Percentiles rank a stretch among this genome's conserved stretches.
These are phyloP conservation scores for Psilopogon haemacephalus DNA, from an alignment of 2,113 vertebrate species.

Conservation along the genomic window DNA sequence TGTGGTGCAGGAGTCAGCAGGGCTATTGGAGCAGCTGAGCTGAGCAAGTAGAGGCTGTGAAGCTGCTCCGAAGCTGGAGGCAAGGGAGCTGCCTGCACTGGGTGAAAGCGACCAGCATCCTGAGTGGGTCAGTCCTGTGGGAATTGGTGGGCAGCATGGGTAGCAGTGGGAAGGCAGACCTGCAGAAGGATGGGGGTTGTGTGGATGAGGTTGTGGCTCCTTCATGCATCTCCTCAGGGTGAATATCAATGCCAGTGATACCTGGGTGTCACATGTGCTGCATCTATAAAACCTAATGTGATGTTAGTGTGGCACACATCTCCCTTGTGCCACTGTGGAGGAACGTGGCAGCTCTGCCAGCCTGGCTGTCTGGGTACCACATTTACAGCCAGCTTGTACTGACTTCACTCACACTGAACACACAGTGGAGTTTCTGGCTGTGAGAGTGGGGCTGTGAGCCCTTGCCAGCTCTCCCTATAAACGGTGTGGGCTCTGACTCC, in stretches of 20 bases:
- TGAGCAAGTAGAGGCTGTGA: rapidly evolving
- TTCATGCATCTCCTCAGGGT: rapidly evolving
- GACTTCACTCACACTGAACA: background rate
- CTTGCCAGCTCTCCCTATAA: background rate
- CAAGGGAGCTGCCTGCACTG: background rate
- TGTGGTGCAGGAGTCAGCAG: rapidly evolving
- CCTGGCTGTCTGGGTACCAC: background rate
- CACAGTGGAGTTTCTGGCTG: background rate
- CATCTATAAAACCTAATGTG: background rate
- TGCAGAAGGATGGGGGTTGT: background rate
- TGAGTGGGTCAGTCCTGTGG: background rate
- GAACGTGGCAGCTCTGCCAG: background rate
- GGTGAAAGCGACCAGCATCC: rapidly evolving
- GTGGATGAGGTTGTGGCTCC: rapidly evolving
- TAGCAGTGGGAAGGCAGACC: background rate
- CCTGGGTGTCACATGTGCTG: background rate
- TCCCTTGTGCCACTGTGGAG: background rate
- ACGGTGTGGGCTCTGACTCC: background rate
- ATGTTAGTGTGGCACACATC: background rate
- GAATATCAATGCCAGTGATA: background rate
- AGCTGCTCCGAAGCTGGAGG: rapidly evolving
- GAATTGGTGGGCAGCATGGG: background rate
- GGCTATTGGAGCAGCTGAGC: background rate
- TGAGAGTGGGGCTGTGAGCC: background rate
- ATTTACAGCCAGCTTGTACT: background rate